These are phyloP conservation scores for Enoplosus armatus DNA, from an alignment of 2,797 vertebrate species.

Conservation along the genomic window DNA sequence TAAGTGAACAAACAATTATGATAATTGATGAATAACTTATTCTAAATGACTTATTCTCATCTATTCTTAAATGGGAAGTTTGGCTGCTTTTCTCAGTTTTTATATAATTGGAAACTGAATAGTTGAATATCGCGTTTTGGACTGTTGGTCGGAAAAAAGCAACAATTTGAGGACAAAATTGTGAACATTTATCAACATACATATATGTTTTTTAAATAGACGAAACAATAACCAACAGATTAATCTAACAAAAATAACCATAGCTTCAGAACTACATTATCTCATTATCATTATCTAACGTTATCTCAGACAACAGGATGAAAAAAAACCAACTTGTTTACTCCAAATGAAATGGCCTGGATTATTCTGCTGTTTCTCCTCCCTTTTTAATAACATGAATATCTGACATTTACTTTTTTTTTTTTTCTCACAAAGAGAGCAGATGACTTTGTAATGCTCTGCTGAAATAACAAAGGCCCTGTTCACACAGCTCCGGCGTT, in stretches of 20 bases:
- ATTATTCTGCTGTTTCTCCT: no score
- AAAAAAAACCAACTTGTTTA: background rate
- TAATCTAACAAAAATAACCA: background rate
- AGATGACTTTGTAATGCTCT: background rate
- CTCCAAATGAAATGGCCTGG: no score
- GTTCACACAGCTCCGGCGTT: background rate
- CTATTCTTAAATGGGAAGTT: background rate
- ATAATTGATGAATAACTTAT: background rate
- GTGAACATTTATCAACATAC: background rate
- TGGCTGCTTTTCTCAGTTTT: background rate
- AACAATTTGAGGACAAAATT: background rate
- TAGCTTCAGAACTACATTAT: no score
- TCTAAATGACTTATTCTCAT: background rate
- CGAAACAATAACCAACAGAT: background rate
- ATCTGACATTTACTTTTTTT: no score
- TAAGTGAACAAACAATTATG: no score
- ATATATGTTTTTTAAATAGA: no score
- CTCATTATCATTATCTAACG: no score
- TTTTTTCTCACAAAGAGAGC: background rate
- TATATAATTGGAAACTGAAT: background rate
- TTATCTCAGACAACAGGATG: background rate
- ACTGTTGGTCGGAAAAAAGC: background rate
- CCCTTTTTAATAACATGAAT: no score
- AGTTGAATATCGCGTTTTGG: background rate
- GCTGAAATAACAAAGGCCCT: constrained; percentile 6